Conservation (phyloP, 1,140 invertebrate species). For the Anastrepha ludens region DNA sequence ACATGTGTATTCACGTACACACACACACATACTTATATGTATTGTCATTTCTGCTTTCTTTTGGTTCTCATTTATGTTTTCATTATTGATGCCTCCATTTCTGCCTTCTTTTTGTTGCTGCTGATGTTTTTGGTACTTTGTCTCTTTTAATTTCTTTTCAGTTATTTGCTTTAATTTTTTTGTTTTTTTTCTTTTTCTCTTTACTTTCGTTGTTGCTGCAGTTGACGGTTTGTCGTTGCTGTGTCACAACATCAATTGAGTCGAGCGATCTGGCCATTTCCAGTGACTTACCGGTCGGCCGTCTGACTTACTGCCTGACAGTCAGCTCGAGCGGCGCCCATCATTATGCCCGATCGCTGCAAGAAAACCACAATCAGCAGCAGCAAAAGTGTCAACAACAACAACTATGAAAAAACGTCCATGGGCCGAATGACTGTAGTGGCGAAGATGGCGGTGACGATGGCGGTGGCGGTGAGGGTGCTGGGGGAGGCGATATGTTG, state of each 20-base stretch:
- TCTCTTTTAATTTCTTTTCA: conserved; percentile 35
- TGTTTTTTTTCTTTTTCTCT: neutral
- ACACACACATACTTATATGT: neutral
- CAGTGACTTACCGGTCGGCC: neutral
- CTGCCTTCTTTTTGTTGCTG: neutral
- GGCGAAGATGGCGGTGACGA: no score
- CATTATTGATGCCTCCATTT: conserved; percentile 22
- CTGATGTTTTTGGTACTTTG: conserved; percentile 25
- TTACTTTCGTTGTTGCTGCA: neutral
- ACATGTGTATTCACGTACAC: neutral
- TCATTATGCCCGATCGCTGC: no score
- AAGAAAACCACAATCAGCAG: no score
- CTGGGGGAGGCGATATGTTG: no score
- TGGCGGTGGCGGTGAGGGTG: no score
- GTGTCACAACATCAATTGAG: neutral
- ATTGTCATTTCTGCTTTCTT: conserved; percentile 3
- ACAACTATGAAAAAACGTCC: no score
- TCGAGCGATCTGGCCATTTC: neutral
- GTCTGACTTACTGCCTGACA: neutral
- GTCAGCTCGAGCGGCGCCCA: no score
- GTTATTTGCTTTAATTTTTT: conserved; percentile 2
- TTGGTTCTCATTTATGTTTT: conserved; percentile 19
- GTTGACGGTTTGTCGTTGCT: neutral
- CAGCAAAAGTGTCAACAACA: no score
- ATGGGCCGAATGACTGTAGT: no score